Base-by-base conservation (phyloP, 2,113 vertebrate species). In the Anthoscopus minutus region DNA sequence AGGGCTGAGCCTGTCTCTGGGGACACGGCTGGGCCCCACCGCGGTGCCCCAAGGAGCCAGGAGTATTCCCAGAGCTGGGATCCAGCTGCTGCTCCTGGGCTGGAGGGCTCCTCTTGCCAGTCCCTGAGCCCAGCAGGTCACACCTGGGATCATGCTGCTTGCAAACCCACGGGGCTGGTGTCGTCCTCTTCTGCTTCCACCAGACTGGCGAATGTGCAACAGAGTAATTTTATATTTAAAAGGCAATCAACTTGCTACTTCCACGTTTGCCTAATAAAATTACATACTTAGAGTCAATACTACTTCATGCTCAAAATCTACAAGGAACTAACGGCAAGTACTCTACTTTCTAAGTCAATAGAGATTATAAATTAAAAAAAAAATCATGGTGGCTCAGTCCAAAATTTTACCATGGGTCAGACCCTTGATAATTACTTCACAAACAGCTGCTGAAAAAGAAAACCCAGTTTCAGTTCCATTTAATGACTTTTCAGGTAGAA, bases 301-400 rank as follows among this genome's bases (percentile, higher is more conserved):
- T 96, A 94, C 18, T 87, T 96, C 94, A 96, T 84, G 78, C 91
- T 96, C 57, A 94, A 94, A 93, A 94, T 94, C 85, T 94, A 96
- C 80, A 92, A 96, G 95, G 89, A 97, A 94, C 77, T 95, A 79
- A 92, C 48, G 28, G 89, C 89, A 95, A 92, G 73, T 81, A 80
- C 35, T 96, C 89, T 92, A 96, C 54, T 96, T 96, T 57, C 81
- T 95, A 93, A 91, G 51, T 94, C 87, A 87, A 66, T 78, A 95
- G 89, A 74, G 77, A 72, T 57, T 33, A 78, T 90, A 89, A 89
- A 77, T 90, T 44, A 77, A 82, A 58, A 51, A 91, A 66, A 69
- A 17, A 42, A 42, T n/a, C 67, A 10, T 13, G 76, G 77, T 92
- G 86, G 64, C 67, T 92, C 88, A 89, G 62, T 91, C 92, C 86